These are phyloP conservation scores for Falco punctatus DNA, from an alignment of 2,113 vertebrate genomes.

Conservation along the genomic window DNA sequence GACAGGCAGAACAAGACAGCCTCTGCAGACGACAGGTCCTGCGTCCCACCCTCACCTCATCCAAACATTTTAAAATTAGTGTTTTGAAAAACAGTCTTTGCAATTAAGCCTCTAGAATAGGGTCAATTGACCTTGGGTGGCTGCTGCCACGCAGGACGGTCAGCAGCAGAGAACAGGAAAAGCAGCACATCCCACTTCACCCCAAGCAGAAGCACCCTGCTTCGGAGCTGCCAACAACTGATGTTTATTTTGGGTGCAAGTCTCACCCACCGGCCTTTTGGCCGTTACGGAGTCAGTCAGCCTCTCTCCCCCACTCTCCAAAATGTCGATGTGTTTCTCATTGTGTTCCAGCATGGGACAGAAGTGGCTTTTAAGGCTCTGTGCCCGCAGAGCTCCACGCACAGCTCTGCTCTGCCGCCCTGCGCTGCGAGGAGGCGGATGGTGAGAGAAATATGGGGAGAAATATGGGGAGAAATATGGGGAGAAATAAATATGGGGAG, in stretches of 20 bases:
- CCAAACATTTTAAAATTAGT: neutral
- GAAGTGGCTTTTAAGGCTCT: neutral
- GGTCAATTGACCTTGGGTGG: neutral
- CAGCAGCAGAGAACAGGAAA: neutral
- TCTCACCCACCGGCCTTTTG: neutral
- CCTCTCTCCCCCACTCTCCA: neutral
- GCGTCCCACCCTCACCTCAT: neutral
- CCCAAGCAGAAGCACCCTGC: neutral
- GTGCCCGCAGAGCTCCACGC: neutral
- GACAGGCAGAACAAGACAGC: neutral
- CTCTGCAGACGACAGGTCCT: neutral
- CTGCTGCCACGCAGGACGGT: neutral
- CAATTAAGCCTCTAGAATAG: neutral
- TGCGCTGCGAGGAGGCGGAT: rapidly evolving
- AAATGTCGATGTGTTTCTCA: neutral
- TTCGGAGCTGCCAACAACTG: neutral
- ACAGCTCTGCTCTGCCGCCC: neutral
- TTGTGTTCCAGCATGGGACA: neutral
- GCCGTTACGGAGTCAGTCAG: neutral
- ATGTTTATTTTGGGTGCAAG: neutral
- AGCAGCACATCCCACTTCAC: neutral
- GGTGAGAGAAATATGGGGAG: neutral
- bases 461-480: neutral
- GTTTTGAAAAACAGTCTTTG: neutral
- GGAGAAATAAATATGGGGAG: neutral